Conservation (phyloP, 2,888 invertebrate genomes). For the Megastigmus dorsalis region DNA sequence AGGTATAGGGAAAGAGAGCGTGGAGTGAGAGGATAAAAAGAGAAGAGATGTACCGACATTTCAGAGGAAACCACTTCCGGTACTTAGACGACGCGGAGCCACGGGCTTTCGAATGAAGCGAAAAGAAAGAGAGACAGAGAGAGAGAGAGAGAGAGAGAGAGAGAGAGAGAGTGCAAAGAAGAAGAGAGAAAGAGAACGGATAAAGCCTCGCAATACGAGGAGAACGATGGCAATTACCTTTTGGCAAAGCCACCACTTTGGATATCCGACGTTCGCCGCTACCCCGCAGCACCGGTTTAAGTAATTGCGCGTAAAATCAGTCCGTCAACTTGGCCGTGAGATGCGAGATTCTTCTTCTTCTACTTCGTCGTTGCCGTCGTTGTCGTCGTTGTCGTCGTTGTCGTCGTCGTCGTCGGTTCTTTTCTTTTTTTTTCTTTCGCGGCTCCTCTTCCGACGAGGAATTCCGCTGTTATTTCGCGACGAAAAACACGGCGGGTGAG, state of each 20-base stretch:
- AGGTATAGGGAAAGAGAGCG: background rate
- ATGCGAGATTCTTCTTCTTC: background rate
- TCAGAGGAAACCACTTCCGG: slow-evolving; percentile 63
- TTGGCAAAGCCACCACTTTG: slow-evolving; percentile 53
- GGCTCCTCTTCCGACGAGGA: background rate
- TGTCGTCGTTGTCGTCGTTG: background rate
- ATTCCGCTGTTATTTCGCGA: slow-evolving; percentile 38
- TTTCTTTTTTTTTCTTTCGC: background rate
- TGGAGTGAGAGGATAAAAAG: too few species aligned
- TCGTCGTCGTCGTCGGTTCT: background rate
- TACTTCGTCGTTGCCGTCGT: background rate
- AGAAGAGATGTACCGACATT: slow-evolving; percentile 55
- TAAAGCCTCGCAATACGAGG: slow-evolving; percentile 29
- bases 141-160: slow-evolving; percentile 29
- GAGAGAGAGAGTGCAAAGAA: slow-evolving; percentile 13
- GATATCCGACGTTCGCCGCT: slow-evolving; percentile 45
- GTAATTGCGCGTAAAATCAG: slow-evolving; percentile 58
- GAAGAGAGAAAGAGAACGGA: slow-evolving; percentile 27
- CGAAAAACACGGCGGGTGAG: slow-evolving; percentile 8
- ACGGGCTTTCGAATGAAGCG: slow-evolving; percentile 9
- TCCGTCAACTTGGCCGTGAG: slow-evolving; percentile 50
- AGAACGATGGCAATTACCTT: slow-evolving; percentile 56
- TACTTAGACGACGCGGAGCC: slow-evolving; percentile 59
- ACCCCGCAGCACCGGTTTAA: slow-evolving; percentile 47
- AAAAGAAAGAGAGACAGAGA: slow-evolving; percentile 24